A percentile compares a stretch with the other conserved stretches of the same genome.
Evolutionary conservation across 1,140 invertebrate species (phyloP).

Genomic region (Diabrotica undecimpunctata): DNA sequence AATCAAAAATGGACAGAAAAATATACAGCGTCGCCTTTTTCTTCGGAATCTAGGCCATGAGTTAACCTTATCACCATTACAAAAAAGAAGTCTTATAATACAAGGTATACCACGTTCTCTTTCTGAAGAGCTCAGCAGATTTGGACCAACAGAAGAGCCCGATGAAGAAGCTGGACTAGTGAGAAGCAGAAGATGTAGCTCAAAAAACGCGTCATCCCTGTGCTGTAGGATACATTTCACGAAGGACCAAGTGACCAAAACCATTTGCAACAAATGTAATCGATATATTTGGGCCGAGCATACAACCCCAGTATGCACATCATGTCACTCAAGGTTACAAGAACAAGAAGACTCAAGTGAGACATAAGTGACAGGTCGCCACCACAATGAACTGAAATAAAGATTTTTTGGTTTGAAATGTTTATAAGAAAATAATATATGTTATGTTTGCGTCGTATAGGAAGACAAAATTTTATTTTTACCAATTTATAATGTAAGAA

Average conservation of each 20-base stretch:
- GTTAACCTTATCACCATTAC: not conserved
- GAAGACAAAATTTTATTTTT: not conserved
- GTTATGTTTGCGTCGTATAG: not conserved
- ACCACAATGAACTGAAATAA: no score
- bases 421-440: no score
- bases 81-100: not conserved
- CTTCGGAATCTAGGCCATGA: not conserved
- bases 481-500: no score
- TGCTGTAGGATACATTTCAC: not conserved
- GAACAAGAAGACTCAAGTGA: not conserved
- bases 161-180: no score
- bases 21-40: slow-evolving; percentile 1
- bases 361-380: not conserved
- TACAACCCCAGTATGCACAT: not conserved
- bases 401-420: no score
- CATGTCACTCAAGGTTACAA: not conserved
- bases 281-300: not conserved
- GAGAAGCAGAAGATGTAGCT: not conserved
- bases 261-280: not conserved
- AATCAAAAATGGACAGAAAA: no score
- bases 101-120: slow-evolving; percentile 3
- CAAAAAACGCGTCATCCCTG: not conserved
- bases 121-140: not conserved
- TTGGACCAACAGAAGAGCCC: not conserved
- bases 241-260: not conserved